Percentiles rank a stretch among this genome's conserved stretches.
Evolutionary conservation across 2,113 vertebrate species (phyloP).

Genomic region (Actenoides hombroni): DNA sequence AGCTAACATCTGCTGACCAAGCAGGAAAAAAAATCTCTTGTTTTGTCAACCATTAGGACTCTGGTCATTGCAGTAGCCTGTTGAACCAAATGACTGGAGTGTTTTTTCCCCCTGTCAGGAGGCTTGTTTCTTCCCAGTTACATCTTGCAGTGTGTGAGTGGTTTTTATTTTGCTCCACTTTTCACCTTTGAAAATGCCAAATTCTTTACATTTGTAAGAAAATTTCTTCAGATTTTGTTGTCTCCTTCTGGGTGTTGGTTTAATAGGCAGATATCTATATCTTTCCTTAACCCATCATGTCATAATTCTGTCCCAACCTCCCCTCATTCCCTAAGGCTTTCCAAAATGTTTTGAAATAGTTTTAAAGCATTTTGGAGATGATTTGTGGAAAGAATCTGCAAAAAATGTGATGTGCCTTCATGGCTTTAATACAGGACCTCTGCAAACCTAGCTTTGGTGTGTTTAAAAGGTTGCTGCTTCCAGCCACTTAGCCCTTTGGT

Average conservation of each 20-base stretch:
- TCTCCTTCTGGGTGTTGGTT: background rate
- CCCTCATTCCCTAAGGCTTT: background rate
- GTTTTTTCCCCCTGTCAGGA: background rate
- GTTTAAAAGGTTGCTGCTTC: background rate
- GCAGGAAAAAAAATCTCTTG: background rate
- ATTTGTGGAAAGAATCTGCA: background rate
- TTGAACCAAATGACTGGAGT: background rate
- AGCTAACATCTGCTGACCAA: background rate
- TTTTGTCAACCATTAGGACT: background rate
- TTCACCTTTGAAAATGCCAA: background rate
- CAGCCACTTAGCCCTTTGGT: background rate
- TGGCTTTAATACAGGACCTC: background rate
- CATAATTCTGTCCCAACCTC: background rate
- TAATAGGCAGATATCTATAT: background rate
- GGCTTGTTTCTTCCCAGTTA: background rate
- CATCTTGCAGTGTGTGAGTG: background rate
- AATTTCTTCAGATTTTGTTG: background rate
- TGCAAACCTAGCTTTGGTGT: background rate
- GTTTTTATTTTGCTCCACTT: background rate
- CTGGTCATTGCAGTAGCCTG: background rate
- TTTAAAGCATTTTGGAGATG: background rate
- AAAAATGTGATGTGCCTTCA: background rate
- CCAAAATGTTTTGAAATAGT: background rate
- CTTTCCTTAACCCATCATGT: background rate
- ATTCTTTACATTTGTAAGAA: background rate